A percentile compares a stretch with the other conserved stretches of the same genome.
Conservation (phyloP, 2,888 invertebrate genomes). For the Emmelina monodactyla region DNA sequence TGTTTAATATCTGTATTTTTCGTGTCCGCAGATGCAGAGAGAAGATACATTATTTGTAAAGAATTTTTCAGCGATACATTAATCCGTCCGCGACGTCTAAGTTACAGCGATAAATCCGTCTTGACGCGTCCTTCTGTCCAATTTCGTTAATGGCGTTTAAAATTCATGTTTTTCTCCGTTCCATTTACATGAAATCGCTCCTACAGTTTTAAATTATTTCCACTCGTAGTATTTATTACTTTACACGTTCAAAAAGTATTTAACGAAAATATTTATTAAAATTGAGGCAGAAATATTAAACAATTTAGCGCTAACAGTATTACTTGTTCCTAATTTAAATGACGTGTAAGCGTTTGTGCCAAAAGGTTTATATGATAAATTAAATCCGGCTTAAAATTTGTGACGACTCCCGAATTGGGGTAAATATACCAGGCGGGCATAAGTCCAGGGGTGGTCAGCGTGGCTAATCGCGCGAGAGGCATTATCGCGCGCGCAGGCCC, state of each 20-base stretch:
- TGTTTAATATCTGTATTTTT: no score
- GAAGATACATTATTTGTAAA: not conserved
- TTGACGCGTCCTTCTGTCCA: slow-evolving; percentile 40
- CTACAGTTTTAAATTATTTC: no score
- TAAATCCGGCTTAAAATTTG: slow-evolving; percentile 16
- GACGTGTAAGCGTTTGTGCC: no score
- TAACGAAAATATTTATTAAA: no score
- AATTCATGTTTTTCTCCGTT: no score
- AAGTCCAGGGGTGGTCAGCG: slow-evolving; percentile 47
- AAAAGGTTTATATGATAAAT: slow-evolving; percentile 9
- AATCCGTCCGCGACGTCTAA: slow-evolving; percentile 1
- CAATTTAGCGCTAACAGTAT: no score
- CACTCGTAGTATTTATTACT: no score
- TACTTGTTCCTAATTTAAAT: no score
- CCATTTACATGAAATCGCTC: no score
- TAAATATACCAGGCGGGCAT: slow-evolving; percentile 34
- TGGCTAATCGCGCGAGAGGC: slow-evolving; percentile 57
- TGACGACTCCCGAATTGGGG: slow-evolving; percentile 16
- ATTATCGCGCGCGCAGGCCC: slow-evolving; percentile 48
- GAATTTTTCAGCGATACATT: slow-evolving; percentile 1
- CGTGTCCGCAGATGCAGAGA: no score
- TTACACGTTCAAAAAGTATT: no score
- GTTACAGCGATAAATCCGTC: slow-evolving; percentile 29
- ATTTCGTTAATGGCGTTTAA: slow-evolving; percentile 47
- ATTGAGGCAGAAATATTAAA: no score